A percentile compares a stretch with the other conserved stretches of the same genome.
Conservation (phyloP, 2,797 vertebrate species). For the Tenualosa thibaudeaui region DNA sequence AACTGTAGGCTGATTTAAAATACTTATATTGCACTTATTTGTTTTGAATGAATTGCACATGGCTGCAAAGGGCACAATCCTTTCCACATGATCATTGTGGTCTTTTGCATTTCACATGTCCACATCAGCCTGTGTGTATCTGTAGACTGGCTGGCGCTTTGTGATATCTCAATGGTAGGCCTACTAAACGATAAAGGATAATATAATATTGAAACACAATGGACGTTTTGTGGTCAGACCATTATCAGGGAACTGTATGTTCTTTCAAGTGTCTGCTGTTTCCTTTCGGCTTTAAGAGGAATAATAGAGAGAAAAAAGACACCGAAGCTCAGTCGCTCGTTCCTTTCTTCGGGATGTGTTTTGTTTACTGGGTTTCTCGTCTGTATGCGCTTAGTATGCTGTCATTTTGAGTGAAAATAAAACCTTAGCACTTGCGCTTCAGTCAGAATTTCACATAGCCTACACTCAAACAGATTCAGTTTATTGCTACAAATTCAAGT, state of each 20-base stretch:
- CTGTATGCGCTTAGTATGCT: conserved; percentile 20
- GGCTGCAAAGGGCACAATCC: too few species aligned
- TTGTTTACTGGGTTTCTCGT: conserved; percentile 20
- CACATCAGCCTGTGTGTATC: background rate
- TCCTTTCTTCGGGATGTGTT: background rate
- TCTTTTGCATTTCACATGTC: background rate
- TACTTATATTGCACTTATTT: background rate
- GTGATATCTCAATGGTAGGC: background rate
- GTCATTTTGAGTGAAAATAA: conserved; percentile 33
- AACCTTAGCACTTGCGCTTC: conserved; percentile 42
- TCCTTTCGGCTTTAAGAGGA: background rate
- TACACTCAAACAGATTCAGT: conserved; percentile 64
- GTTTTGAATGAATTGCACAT: background rate
- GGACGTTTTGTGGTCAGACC: background rate
- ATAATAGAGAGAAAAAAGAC: background rate
- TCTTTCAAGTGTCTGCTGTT: background rate
- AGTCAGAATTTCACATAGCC: conserved; percentile 56
- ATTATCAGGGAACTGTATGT: background rate
- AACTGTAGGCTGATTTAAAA: background rate
- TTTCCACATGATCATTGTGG: background rate
- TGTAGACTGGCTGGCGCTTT: background rate
- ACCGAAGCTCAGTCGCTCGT: background rate
- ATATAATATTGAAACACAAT: background rate
- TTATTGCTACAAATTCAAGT: conserved; percentile 51
- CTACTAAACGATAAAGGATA: background rate